Evolutionary conservation across 2,888 invertebrate species (phyloP).

Genomic region (Lamellibrachia satsuma): DNA sequence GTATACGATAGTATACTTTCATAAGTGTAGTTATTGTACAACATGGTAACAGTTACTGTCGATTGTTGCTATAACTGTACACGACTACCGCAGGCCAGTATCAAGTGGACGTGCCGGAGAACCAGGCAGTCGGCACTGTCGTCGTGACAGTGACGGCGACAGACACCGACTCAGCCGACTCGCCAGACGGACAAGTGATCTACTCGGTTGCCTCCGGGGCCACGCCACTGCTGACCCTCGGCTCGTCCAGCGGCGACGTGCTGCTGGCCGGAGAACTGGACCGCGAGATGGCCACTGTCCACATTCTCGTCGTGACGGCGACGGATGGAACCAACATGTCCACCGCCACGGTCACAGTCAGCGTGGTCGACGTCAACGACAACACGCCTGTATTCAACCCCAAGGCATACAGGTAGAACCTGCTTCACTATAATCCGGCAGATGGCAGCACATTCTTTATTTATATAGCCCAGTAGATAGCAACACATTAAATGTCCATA

Average conservation of each 20-base stretch:
- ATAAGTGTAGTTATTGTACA: too few relatives aligned
- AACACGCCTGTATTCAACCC: conserved; percentile 21
- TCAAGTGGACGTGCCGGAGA: conserved; percentile 49
- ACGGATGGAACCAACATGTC: conserved; percentile 23
- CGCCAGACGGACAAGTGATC: conserved; percentile 35
- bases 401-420: conserved; percentile 14
- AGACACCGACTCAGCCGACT: conserved; percentile 39
- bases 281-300: conserved; percentile 27
- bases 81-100: conserved; percentile 38
- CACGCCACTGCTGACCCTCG: conserved; percentile 45
- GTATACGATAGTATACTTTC: too few relatives aligned
- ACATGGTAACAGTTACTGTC: too few relatives aligned
- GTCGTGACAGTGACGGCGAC: conserved; percentile 51
- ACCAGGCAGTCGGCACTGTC: conserved; percentile 50
- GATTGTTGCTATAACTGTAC: too few relatives aligned
- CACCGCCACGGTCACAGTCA: conserved; percentile 21
- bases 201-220: conserved; percentile 44
- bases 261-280: conserved; percentile 21
- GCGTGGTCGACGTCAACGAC: conserved; percentile 19
- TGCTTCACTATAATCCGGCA: too few relatives aligned
- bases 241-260: conserved; percentile 43
- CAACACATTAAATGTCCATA: too few relatives aligned
- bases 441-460: too few relatives aligned
- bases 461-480: too few relatives aligned
- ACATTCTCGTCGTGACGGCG: not conserved